Base-by-base conservation (phyloP, 2,888 invertebrate species). In the Eupithecia exiguata region DNA sequence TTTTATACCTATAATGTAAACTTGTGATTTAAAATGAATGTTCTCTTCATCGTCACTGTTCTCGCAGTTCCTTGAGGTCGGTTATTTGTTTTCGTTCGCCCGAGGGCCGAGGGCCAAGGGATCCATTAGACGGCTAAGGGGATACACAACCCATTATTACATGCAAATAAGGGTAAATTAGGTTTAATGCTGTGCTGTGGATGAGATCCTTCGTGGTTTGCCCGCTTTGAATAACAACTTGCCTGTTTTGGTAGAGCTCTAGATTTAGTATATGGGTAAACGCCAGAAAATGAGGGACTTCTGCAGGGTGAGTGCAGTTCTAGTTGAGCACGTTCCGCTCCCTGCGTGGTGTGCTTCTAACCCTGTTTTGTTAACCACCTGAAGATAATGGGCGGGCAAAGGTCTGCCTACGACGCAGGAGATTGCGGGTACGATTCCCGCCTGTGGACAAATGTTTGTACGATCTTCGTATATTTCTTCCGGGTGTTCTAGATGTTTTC, bases 101-200 rank as follows among this genome's bases (percentile, higher is more conserved):
- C 70, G 68, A 38, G 75, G 84, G 77, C 81, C 66, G 66, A 65
- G 36, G 38, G 63, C 36, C 71, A 82, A 80, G 77, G 81, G 80
- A 72, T 74, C 71, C 73, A 77, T 77, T 74, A 73, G 75, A 74
- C 75, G 68, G 70, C 78, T 77, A 77, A 80, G 71, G 74, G 80
- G 77, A 78, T 78, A 74, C 72, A 81, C 79, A 82, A 77, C 79
- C 81, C 84, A 82, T 84, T 84, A 84, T 84, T 83, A 79, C 80
- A 84, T 82, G 80, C 81, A 82, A 83, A 84, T 84, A 78, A 79
- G 81, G 80, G 79, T 83, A 84, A 84, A 85, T 84, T 78, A 78
- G 79, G 81, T 83, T 81, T 79, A 83, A 84, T 79, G 79, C 80
- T 72, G 73, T 70, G 74, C 79, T 70, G 77, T 65, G 71, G 72